Evolutionary conservation across 2,113 vertebrate species (phyloP).

Genomic region (Pitta sordida): DNA sequence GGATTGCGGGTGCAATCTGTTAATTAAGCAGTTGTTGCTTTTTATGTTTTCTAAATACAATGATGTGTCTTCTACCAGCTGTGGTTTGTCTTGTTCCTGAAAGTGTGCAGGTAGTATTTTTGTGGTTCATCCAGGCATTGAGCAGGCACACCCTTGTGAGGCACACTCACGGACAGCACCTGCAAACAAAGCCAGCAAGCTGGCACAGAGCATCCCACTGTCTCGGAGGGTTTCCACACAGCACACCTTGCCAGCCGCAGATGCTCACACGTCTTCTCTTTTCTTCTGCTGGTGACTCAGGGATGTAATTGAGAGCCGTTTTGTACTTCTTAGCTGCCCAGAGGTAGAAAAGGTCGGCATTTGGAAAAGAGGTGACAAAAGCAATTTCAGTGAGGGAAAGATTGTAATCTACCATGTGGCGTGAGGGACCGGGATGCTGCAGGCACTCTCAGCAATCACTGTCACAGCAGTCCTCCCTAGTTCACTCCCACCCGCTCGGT

Average conservation of each 20-base stretch:
- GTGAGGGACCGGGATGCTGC: slow-evolving; percentile 40
- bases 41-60: not conserved
- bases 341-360: slow-evolving; percentile 49
- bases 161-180: not conserved
- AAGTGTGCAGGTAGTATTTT: not conserved
- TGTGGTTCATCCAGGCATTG: not conserved
- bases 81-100: not conserved
- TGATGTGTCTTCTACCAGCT: not conserved
- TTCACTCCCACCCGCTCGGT: not conserved
- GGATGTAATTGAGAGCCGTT: slow-evolving; percentile 37
- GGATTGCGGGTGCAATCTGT: not conserved
- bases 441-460: slow-evolving; percentile 44
- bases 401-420: slow-evolving; percentile 42
- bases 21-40: not conserved
- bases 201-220: not conserved
- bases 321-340: slow-evolving; percentile 26
- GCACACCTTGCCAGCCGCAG: not conserved
- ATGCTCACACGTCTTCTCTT: not conserved
- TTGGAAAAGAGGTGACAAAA: slow-evolving; percentile 63
- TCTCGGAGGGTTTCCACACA: not conserved
- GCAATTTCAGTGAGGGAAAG: slow-evolving; percentile 58
- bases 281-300: not conserved
- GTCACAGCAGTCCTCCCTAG: slow-evolving; percentile 33
- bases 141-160: not conserved
- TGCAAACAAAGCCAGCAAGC: not conserved